Base-by-base conservation (phyloP, 2,113 vertebrate genomes). In the Triplophysa tibetana region DNA sequence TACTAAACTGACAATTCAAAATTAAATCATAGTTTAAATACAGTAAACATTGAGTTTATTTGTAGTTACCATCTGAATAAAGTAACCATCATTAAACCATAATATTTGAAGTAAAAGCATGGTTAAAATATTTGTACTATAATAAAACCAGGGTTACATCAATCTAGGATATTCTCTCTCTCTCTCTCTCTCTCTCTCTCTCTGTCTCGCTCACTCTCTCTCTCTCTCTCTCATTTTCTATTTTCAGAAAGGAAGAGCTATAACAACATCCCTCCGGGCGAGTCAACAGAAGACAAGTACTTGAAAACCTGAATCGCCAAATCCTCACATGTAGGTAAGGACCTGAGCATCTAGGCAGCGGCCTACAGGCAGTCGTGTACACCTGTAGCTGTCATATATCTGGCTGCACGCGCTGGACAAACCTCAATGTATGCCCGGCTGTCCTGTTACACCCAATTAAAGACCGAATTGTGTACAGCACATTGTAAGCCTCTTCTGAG, bases 401-500 rank as follows among this genome's bases (percentile, higher is more conserved):
- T 70, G 52, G 60, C 72, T 26, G 17, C 62, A 52, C 38, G 14
- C 41, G 73, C 80, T 70, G 85, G 87, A 84, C 74, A 84, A 48
- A 79, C 77, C 78, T 85, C 82, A 79, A 64, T 79, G 69, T 83
- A 85, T 80, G 84, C 85, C 83, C 87, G 81, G 86, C 84, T 87
- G 56, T 81, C 84, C 50, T 82, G 86, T 89, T 88, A 83, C 75
- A 83, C 85, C 67, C 78, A 85, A 83, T 87, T 86, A 83, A 86
- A 86, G 86, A 50, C 63, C 85, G 88, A 68, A 87, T 77, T 45
- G 80, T 84, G 85, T 80, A 85, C n/a, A 81, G 78, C 84, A 69
- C 73, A 13, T 80, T 77, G 85, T 89, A 88, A 90, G 86, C 88
- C 88, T 88, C 80, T 86, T 86, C 88, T 80, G 82, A 85, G 88